A percentile compares a stretch with the other conserved stretches of the same genome.
These are phyloP conservation scores for Clarias macrocephalus DNA, from an alignment of 2,113 vertebrate genomes.

Conservation along the genomic window DNA sequence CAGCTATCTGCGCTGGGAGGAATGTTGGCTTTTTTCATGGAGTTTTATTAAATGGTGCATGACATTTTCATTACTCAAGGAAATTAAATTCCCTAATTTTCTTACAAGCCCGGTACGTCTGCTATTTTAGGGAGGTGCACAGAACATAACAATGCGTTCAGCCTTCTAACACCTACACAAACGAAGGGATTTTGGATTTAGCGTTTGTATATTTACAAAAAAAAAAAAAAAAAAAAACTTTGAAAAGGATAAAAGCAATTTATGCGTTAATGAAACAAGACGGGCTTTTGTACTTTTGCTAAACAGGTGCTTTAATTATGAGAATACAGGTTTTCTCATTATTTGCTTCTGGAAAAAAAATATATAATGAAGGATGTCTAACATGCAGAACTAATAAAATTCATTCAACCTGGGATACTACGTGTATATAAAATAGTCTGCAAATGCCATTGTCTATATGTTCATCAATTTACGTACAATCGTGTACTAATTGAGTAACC, in stretches of 20 bases:
- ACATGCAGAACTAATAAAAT: neutral
- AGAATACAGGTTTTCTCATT: constrained; percentile 13
- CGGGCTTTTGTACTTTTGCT: constrained; percentile 51
- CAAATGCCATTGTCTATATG: neutral
- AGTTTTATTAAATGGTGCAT: constrained; percentile 85
- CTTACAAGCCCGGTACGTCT: constrained; percentile 77
- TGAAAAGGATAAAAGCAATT: constrained; percentile 66
- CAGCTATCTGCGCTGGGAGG: constrained; percentile 67
- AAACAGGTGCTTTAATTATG: constrained; percentile 47
- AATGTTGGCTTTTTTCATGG: constrained; percentile 75
- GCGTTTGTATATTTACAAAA: constrained; percentile 53
- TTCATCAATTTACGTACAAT: neutral
- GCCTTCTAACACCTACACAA: constrained; percentile 76
- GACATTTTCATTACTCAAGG: constrained; percentile 85
- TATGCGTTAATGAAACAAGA: constrained; percentile 66
- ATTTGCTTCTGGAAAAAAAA: constrained; percentile 8
- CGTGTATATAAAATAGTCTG: neutral
- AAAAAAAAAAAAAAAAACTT: constrained; percentile 52
- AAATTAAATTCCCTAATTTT: constrained; percentile 85
- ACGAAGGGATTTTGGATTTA: constrained; percentile 64
- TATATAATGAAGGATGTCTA: neutral
- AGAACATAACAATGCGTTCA: constrained; percentile 74
- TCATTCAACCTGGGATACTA: neutral
- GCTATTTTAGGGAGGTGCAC: constrained; percentile 76
- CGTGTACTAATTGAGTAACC: too few species aligned